Evolutionary conservation across 1,140 invertebrate species (phyloP).

Genomic region (Hirudo medicinalis): DNA sequence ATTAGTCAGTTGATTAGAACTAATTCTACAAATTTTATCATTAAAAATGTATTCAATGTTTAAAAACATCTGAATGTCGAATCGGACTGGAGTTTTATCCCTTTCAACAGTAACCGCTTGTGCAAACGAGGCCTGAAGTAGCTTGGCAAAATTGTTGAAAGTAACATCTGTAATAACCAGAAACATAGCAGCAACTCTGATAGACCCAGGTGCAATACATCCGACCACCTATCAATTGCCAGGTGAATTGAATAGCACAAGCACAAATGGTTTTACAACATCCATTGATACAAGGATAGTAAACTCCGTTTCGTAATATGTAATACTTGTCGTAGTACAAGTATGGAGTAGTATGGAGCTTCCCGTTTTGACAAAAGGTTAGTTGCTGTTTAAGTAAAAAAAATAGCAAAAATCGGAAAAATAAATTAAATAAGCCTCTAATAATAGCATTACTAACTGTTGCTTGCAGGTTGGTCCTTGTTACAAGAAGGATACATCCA

Average conservation of each 20-base stretch:
- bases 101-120: too few relatives aligned
- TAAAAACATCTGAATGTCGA: too few relatives aligned
- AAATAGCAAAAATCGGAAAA: not conserved
- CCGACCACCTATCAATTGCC: not conserved
- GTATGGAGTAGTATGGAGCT: conserved; percentile 1
- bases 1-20: too few relatives aligned
- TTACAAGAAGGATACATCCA: conserved; percentile 13
- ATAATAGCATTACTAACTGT: not conserved
- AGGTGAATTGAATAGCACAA: not conserved
- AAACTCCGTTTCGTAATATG: not conserved
- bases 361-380: not conserved
- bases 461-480: conserved; percentile 6
- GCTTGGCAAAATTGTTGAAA: too few relatives aligned
- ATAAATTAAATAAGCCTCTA: not conserved
- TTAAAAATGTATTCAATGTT: too few relatives aligned
- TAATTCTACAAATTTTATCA: too few relatives aligned
- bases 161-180: too few relatives aligned
- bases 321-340: not conserved
- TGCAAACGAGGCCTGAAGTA: too few relatives aligned
- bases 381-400: not conserved
- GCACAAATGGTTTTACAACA: conserved; percentile 17
- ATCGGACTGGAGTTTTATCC: too few relatives aligned
- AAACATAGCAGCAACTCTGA: too few relatives aligned
- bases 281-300: conserved; percentile 9
- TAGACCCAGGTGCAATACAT: conserved; percentile 14